These are phyloP conservation scores for Meliscaeva auricollis DNA, from an alignment of 2,888 invertebrate species.

Conservation along the genomic window DNA sequence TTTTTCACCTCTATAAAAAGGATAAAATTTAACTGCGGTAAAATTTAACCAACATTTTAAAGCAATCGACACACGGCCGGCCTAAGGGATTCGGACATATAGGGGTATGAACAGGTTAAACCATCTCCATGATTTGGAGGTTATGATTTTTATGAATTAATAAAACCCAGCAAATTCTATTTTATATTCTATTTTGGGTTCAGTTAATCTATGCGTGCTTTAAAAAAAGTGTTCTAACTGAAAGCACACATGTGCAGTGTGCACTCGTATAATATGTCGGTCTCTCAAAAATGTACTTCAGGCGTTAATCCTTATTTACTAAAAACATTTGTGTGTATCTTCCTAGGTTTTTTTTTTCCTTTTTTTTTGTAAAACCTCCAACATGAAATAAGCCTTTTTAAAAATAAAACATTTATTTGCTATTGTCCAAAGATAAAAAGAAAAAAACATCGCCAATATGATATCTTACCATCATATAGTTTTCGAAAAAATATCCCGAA, in stretches of 20 bases:
- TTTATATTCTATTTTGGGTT: no score
- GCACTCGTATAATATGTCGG: neutral
- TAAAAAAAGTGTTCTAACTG: neutral
- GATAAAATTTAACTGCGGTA: no score
- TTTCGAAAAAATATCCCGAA: slow-evolving; percentile 31
- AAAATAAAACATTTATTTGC: slow-evolving; percentile 68
- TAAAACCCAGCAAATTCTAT: no score
- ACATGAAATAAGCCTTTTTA: slow-evolving; percentile 69
- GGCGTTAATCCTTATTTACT: slow-evolving; percentile 42
- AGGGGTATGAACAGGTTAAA: no score
- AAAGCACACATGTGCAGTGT: neutral
- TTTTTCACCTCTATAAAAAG: no score
- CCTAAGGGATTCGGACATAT: no score
- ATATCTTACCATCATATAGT: slow-evolving; percentile 36
- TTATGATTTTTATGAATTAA: no score
- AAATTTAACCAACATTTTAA: no score
- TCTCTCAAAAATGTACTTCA: neutral
- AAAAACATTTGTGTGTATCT: slow-evolving; percentile 66
- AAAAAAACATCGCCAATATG: slow-evolving; percentile 49
- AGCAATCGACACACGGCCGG: no score
- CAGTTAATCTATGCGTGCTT: no score
- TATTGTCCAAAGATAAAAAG: slow-evolving; percentile 31
- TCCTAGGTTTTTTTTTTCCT: no score
- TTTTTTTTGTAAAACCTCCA: slow-evolving; percentile 1
- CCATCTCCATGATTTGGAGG: no score